These are phyloP conservation scores for Drosophila ironensis DNA, from an alignment of 1,140 invertebrate genomes.

Conservation along the genomic window DNA sequence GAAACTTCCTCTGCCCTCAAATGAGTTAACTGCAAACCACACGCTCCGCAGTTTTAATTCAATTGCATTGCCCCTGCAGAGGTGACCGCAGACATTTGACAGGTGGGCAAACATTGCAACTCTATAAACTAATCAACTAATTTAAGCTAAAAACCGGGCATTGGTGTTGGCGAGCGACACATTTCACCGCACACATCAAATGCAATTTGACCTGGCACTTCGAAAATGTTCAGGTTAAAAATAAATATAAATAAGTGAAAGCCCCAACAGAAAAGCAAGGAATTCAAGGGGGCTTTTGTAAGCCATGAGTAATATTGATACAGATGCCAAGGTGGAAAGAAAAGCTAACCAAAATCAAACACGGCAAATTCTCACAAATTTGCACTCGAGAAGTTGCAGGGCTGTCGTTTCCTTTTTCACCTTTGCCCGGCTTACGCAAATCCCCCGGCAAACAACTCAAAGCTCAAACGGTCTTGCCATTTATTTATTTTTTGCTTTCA, in stretches of 20 bases:
- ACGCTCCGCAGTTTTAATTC: constrained; percentile 11
- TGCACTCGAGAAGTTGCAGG: constrained; percentile 54
- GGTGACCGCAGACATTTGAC: constrained; percentile 9
- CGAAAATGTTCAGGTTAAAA: not conserved
- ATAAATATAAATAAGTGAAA: not conserved
- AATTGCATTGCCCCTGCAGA: constrained; percentile 18
- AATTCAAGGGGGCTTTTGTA: not conserved
- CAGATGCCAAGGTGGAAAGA: constrained; percentile 30
- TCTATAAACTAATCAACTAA: constrained; percentile 33
- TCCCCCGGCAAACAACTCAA: constrained; percentile 41
- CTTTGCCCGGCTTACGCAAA: constrained; percentile 29
- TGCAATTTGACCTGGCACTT: too few relatives aligned
- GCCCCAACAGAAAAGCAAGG: not conserved
- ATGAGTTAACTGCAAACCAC: constrained; percentile 10
- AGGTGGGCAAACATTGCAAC: not conserved
- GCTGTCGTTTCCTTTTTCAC: constrained; percentile 35
- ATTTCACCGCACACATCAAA: constrained; percentile 5
- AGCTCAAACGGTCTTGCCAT: constrained; percentile 40
- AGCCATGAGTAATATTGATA: constrained; percentile 45
- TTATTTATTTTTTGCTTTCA: constrained; percentile 37
- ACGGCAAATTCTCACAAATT: constrained; percentile 37
- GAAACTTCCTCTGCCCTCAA: not conserved
- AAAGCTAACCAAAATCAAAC: constrained; percentile 30
- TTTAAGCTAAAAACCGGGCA: constrained; percentile 22
- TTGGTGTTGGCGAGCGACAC: not conserved